Conservation (phyloP, 2,888 invertebrate species). For the Thymelicus sylvestris region DNA sequence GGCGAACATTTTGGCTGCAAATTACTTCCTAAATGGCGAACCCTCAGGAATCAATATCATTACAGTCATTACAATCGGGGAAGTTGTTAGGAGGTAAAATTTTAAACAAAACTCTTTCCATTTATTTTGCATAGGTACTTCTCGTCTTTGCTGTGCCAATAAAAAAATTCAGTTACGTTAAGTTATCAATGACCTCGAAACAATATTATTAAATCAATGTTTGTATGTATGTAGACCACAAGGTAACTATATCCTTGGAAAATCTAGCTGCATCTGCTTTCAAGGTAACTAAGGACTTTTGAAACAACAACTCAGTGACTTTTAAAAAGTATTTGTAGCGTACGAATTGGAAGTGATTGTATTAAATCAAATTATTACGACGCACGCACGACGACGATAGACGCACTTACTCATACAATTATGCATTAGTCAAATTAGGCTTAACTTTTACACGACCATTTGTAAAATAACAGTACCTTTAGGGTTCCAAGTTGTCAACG, state of each 20-base stretch:
- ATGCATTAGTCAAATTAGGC: background rate
- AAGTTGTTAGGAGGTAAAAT: conserved; percentile 69
- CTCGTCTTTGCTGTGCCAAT: background rate
- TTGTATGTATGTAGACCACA: too few relatives aligned
- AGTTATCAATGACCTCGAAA: too few relatives aligned
- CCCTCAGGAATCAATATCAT: conserved; percentile 72
- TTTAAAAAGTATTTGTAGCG: too few relatives aligned
- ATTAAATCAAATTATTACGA: too few relatives aligned
- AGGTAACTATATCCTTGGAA: too few relatives aligned
- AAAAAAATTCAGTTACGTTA: too few relatives aligned
- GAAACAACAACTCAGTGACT: too few relatives aligned
- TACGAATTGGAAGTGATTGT: too few relatives aligned
- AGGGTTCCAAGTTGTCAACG: conserved; percentile 78
- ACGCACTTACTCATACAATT: background rate
- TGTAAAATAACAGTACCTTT: conserved; percentile 24
- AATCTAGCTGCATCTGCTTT: too few relatives aligned
- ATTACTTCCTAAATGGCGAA: conserved; percentile 67
- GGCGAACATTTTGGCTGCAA: conserved; percentile 73
- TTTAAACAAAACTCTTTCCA: conserved; percentile 63
- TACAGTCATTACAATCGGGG: conserved; percentile 55
- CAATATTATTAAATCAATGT: too few relatives aligned
- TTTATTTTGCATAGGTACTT: conserved; percentile 60
- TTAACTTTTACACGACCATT: conserved; percentile 12
- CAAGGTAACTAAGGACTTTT: too few relatives aligned
- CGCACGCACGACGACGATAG: background rate